Evolutionary conservation across 2,113 vertebrate species (phyloP).

Genomic region (Cheilinus undulatus): DNA sequence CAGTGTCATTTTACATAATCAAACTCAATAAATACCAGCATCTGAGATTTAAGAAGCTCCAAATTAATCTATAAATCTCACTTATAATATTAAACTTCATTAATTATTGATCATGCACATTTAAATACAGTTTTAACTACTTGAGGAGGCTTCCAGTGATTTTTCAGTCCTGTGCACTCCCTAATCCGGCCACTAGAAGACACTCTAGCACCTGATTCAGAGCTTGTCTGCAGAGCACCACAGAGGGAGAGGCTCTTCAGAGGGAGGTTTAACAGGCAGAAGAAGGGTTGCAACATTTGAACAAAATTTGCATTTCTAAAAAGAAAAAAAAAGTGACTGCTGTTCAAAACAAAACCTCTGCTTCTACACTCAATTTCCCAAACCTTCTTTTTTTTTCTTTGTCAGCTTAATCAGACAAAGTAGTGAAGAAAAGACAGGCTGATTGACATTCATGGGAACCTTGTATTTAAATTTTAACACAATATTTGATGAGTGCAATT

Average conservation of each 20-base stretch:
- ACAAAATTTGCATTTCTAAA: constrained; percentile 25
- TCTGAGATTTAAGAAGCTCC: too few species aligned
- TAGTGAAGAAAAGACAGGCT: not conserved
- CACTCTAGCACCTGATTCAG: constrained; percentile 35
- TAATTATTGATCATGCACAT: not conserved
- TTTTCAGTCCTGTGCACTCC: not conserved
- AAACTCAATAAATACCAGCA: too few species aligned
- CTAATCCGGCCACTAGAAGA: constrained; percentile 34
- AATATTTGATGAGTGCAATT: constrained; percentile 4
- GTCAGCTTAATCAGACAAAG: not conserved
- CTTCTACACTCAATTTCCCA: not conserved
- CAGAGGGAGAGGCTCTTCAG: constrained; percentile 5
- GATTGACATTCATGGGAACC: not conserved
- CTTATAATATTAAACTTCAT: not conserved
- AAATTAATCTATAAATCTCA: not conserved
- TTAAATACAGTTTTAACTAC: not conserved
- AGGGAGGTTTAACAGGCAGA: constrained; percentile 15
- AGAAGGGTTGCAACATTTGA: constrained; percentile 28
- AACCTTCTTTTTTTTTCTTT: not conserved
- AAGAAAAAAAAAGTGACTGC: not conserved
- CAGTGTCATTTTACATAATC: too few species aligned
- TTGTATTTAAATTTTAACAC: not conserved
- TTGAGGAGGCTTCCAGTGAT: not conserved
- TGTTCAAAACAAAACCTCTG: not conserved
- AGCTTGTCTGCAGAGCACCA: not conserved